Base-by-base conservation (phyloP, 1,140 invertebrate species). In the Nymphalis io region DNA sequence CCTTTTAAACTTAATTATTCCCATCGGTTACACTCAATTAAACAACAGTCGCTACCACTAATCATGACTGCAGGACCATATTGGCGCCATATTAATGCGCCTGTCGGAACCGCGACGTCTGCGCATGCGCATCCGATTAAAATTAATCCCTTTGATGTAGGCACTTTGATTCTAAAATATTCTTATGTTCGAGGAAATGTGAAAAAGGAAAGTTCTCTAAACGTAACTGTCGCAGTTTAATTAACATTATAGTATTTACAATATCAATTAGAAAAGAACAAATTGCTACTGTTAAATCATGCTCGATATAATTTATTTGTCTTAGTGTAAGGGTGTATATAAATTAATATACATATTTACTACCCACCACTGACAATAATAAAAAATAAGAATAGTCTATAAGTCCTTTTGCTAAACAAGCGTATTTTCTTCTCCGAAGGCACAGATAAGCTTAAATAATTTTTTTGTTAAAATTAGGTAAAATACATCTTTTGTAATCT, bases 51-150 rank as follows among this genome's bases (percentile, higher is more conserved):
- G 18, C 57, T 53, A 13, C 40, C 62, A 64, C 62, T 42, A 64
- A 64, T 55, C 62, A 64, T 39, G n/a, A 10, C 4, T 39, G 61
- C 66, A 58, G 42, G 61, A 44, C 53, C 60, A 53, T 68, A 70
- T 67, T 77, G 84, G 82, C 83, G 79, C 78, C 82, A 60, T 76
- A 75, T 80, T 85, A 79, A 81, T 70, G 72, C 53, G 68, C 73
- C 21, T 55, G 51, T 74, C 72, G 65, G 69, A 16, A 70, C 63
- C 69, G 69, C 80, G 72, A 79, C 73, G 74, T 58, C 58, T 76
- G 76, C 73, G 78, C 78, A 57, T 23, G 74, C 74, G 75, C 79
- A 80, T 71, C 59, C 68, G 63, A 80, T 83, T 80, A 79, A 79
- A 73, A 75, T 73, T 64, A 51, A 68, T 70, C 71, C 58, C 81